These are phyloP conservation scores for Geotrypetes seraphini DNA, from an alignment of 2,797 vertebrate species.

Conservation along the genomic window DNA sequence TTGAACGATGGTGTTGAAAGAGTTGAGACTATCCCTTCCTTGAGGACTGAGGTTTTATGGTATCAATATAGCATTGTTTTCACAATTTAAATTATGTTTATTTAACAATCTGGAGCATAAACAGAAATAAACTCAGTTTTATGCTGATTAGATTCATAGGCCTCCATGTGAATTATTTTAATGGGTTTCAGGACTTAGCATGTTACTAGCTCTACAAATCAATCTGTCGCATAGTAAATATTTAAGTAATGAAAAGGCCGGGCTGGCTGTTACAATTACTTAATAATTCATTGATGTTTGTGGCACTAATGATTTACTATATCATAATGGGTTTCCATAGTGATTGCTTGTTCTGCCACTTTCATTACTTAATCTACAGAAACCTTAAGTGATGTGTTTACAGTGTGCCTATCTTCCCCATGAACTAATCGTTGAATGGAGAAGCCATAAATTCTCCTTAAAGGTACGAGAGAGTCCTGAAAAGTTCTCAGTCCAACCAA, in stretches of 20 bases:
- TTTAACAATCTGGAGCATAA: no score
- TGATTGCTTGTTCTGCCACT: slow-evolving; percentile 5
- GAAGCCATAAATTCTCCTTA: background rate
- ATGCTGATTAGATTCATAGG: no score
- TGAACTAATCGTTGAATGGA: slow-evolving; percentile 4
- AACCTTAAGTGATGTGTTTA: slow-evolving; percentile 1
- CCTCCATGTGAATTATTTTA: no score
- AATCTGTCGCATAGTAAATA: background rate
- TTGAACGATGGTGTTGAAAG: no score
- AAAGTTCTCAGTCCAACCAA: no score
- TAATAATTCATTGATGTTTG: slow-evolving; percentile 1
- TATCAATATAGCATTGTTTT: no score
- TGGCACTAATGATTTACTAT: background rate
- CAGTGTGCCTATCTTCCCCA: slow-evolving; percentile 5
- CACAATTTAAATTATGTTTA: no score
- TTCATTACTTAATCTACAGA: background rate
- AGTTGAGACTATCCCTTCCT: no score
- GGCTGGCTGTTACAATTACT: background rate
- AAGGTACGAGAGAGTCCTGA: no score
- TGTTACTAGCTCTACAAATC: slow-evolving; percentile 14
- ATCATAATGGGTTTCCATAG: background rate
- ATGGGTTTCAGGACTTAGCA: no score
- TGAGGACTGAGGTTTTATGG: no score
- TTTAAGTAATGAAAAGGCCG: background rate
- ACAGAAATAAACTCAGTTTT: no score